Percentiles rank a stretch among this genome's conserved stretches.
phyloP scores from a whole-genome alignment of 2,113 vertebrate species.

The Pogonocichla stellata region DNA sequence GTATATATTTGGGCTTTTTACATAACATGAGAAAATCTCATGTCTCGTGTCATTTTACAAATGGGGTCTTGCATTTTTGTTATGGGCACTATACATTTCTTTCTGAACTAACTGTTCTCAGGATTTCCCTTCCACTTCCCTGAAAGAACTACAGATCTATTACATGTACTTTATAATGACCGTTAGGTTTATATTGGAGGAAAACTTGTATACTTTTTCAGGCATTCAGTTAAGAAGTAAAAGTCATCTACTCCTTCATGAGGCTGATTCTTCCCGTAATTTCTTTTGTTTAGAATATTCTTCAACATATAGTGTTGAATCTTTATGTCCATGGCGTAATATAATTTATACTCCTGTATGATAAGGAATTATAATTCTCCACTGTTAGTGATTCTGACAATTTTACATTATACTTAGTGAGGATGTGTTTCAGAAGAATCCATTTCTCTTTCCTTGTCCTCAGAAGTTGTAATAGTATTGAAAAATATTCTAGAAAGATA shows the following conservation, averaged over 20 bases:
- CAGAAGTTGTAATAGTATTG: background rate
- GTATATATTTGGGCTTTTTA: background rate
- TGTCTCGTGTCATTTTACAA: background rate
- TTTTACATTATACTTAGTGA: background rate
- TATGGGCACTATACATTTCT: rapidly evolving
- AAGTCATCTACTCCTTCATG: background rate
- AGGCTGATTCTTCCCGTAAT: background rate
- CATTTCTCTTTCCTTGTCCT: background rate
- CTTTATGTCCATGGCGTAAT: rapidly evolving
- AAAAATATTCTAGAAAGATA: background rate
- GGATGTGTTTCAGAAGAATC: background rate
- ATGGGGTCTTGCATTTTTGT: background rate
- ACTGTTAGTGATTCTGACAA: background rate
- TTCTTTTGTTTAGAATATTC: background rate
- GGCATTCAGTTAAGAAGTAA: background rate
- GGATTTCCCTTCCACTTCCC: background rate
- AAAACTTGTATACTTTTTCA: background rate
- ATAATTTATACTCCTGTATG: background rate
- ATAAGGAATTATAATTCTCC: background rate
- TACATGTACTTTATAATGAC: background rate
- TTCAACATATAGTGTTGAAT: background rate
- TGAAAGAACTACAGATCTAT: background rate
- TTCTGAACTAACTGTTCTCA: background rate
- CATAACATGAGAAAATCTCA: background rate
- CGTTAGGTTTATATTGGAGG: background rate